Evolutionary conservation across 2,113 vertebrate species (phyloP), one percentile per base, ranked within the genome.

Genomic region (Rhodinocichla rosea): DNA sequence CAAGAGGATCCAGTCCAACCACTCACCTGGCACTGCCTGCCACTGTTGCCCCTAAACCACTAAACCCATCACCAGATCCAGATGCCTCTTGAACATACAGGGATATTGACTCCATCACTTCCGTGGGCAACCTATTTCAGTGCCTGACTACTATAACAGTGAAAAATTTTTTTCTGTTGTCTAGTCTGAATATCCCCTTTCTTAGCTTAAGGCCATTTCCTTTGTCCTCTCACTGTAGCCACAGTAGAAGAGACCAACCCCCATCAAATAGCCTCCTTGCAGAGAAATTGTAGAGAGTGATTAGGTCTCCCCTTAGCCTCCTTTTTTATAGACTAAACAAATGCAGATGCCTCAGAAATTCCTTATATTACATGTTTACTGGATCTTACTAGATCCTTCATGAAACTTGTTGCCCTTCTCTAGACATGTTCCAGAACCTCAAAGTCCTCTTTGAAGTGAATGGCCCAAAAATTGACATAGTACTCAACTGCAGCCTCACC

Each of bases 121-220:
- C 37, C 7, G 16, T n/a, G 23, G 13, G 13, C 37, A 60, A 21
- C 28, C 28, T 60, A 2, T 68, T 75, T 28, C 45, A 39, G 21
- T 39, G 28, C 10, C 19, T 60, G 39, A 30, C n/a, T 45, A n/a
- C 33, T 23, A 1, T 20, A 16, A 45, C 23, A 39, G 13, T 30
- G 39, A 44, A 52, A 26, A 2, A 0, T 2, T 4, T 42, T 65
- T 62, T 55, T 13, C 35, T 49, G 15, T 1, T 26, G 4, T 64
- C 15, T 44, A 23, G 37, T 50, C 22, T 44, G 27, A 33, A 28
- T 50, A 22, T 50, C 12, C 8, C 5, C 8, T 59, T 5, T 50
- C 13, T 57, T 32, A 33, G 7, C 11, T 52, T 44, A 52, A 67
- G 23, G 23, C 23, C 10, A 7, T 82, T 67, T 67, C 19, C 19